These are phyloP conservation scores for Pteronotus mesoamericanus DNA, from an alignment of 2,797 vertebrate species.

Conservation along the genomic window DNA sequence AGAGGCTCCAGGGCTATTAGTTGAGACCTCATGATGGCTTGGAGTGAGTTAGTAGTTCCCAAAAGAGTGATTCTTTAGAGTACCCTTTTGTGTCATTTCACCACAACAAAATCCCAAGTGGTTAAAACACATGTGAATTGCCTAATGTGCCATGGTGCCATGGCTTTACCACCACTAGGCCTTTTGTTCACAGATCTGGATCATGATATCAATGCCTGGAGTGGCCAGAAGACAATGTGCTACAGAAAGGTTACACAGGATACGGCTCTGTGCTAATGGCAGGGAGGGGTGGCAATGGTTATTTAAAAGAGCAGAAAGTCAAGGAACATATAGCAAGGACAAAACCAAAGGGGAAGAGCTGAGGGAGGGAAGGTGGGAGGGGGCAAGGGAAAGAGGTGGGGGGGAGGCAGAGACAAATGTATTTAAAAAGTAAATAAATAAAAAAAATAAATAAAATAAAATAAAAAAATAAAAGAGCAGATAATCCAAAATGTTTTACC, in stretches of 20 bases:
- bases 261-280: background rate
- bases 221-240: background rate
- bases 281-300: rapidly evolving
- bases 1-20: background rate
- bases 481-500: background rate
- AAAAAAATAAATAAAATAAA: too few species aligned
- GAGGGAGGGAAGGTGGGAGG: too few species aligned
- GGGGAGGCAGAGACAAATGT: too few species aligned
- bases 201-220: background rate
- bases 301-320: too few species aligned
- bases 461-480: too few species aligned
- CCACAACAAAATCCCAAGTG: background rate
- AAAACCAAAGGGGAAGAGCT: too few species aligned
- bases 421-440: too few species aligned
- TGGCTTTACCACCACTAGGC: background rate
- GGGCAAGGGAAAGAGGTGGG: too few species aligned
- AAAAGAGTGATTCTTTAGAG: background rate
- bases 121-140: background rate
- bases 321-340: too few species aligned
- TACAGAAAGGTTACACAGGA: background rate
- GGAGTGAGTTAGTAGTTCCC: background rate
- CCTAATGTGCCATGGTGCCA: background rate
- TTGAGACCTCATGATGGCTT: background rate
- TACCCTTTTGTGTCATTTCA: background rate
- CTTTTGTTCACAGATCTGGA: background rate